phyloP scores from a whole-genome alignment of 1,140 invertebrate genomes.

The Caenorhabditis remanei region DNA sequence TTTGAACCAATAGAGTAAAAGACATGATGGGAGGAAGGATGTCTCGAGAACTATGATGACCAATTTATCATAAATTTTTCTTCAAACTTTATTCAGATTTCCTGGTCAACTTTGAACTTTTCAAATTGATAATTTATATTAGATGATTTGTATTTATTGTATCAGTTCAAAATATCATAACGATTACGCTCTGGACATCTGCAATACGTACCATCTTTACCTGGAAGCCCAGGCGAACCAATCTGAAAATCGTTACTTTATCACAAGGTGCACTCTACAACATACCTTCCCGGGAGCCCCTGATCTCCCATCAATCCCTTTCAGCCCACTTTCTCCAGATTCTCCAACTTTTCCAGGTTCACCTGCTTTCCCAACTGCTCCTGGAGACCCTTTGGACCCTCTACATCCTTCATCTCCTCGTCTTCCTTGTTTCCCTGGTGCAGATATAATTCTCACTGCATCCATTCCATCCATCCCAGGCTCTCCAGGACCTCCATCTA shows the following conservation, averaged over 20 bases:
- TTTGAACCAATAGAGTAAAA: background rate
- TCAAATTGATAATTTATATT: too few species aligned
- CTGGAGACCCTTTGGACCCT: background rate
- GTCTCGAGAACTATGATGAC: too few species aligned
- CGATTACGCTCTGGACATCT: background rate
- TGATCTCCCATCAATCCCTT: background rate
- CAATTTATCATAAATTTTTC: too few species aligned
- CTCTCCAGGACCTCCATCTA: background rate
- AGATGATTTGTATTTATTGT: too few species aligned
- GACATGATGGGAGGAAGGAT: background rate
- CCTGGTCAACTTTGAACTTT: too few species aligned
- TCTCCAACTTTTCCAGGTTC: background rate
- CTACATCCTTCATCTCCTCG: background rate
- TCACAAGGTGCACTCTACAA: background rate
- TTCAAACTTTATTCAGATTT: too few species aligned
- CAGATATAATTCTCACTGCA: background rate
- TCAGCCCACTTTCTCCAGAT: background rate
- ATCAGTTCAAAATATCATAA: background rate
- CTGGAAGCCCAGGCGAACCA: background rate
- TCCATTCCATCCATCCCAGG: background rate
- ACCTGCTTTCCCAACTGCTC: slow-evolving; percentile 13
- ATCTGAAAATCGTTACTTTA: background rate
- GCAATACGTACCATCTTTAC: slow-evolving; percentile 1
- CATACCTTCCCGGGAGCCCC: background rate
- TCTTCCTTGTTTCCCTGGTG: background rate